Evolutionary conservation across 2,797 vertebrate species (phyloP).

Genomic region (Gastrophryne carolinensis): DNA sequence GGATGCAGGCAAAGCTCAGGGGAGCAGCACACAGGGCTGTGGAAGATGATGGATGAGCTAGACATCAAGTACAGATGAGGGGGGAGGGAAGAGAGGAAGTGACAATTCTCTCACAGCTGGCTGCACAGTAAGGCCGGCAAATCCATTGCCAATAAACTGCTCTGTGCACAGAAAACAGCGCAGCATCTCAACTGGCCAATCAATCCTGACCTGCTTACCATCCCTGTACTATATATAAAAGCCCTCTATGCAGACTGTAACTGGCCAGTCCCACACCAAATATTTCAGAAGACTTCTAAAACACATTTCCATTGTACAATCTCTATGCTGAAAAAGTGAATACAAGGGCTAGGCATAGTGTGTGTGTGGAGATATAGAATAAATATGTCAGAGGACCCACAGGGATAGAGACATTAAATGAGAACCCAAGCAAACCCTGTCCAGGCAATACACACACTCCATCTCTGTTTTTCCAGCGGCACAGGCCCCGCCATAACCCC

Average conservation of each 20-base stretch:
- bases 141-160: constrained; percentile 20
- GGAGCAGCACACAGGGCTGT: constrained; percentile 34
- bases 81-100: constrained; percentile 44
- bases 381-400: too few relatives aligned
- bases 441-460: too few relatives aligned
- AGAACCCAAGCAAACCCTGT: too few relatives aligned
- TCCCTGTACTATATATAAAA: neutral
- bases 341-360: too few relatives aligned
- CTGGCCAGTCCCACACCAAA: too few relatives aligned
- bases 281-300: too few relatives aligned
- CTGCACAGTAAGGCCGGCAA: constrained; percentile 28
- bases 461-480: too few relatives aligned
- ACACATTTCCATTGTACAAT: too few relatives aligned
- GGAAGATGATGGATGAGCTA: constrained; percentile 39
- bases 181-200: neutral
- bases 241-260: neutral
- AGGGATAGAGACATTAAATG: too few relatives aligned
- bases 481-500: too few relatives aligned
- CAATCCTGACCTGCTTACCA: neutral
- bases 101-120: constrained; percentile 48
- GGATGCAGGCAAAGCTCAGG: constrained; percentile 46
- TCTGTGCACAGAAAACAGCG: constrained; percentile 9
- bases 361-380: too few relatives aligned
- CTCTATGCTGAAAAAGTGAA: too few relatives aligned
- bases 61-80: constrained; percentile 32